Evolutionary conservation across 2,113 vertebrate species (phyloP), one percentile per base, ranked within the genome.

Genomic region (Cheilinus undulatus): DNA sequence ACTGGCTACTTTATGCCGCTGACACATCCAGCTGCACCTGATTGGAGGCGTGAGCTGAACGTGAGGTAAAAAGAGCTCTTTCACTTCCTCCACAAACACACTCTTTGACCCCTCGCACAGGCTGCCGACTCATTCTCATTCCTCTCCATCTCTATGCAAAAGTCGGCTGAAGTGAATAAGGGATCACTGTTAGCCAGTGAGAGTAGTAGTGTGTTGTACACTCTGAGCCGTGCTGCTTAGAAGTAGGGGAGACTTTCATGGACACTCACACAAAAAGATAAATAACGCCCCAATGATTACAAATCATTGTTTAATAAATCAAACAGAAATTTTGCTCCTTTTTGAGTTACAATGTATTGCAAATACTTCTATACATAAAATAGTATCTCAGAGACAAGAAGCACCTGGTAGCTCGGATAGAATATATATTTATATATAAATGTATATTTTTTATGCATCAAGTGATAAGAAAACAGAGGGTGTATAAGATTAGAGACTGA

Each of bases 281-380:
- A 14, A 22, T 17, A 11, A 17, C 60, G 23, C 24, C 27, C 13
- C 24, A 59, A 20, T 74, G 80, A 86, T 82, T 94, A 93, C 82
- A 93, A 93, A 93, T 93, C 85, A 87, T 78, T 79, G 70, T 92
- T 94, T 94, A 93, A 92, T 93, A 84, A 92, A 91, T 93, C 91
- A 92, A 88, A 91, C 60, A 22, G 68, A 86, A 91, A 84, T 71
- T 76, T 30, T 67, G 71, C 82, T 84, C 27, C 36, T 90, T 62
- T 84, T 75, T 82, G 57, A 83, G 82, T 91, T 86, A 86, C 83
- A 89, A 43, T 59, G 61, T 76, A 69, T 90, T 82, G 89, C 66
- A 84, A 89, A 93, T 86, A 89, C 64, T 85, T 88, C 83, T 92
- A 92, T 91, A 94, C 91, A 92, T 88, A 92, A 89, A 78, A 93